Conservation (phyloP, 1,140 invertebrate species). For the Drosophila suzukii region DNA sequence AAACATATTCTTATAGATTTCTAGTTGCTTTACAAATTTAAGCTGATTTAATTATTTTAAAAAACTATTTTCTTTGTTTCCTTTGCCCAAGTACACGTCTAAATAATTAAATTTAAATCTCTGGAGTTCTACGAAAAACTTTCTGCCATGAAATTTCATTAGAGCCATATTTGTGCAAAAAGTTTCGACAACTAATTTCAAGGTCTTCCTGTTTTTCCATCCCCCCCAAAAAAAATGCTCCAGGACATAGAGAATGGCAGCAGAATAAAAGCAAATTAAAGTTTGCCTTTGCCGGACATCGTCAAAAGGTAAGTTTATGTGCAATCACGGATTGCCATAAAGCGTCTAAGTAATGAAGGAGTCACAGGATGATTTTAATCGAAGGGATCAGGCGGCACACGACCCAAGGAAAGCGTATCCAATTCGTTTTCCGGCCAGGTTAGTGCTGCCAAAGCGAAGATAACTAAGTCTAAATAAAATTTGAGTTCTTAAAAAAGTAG, state of each 20-base stretch:
- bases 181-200: constrained; percentile 28
- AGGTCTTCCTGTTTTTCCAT: constrained; percentile 1
- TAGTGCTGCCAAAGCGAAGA: constrained; percentile 6
- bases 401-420: constrained; percentile 8
- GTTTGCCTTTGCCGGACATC: constrained; percentile 38
- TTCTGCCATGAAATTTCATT: background rate
- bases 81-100: background rate
- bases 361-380: constrained; percentile 42
- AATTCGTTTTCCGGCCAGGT: constrained; percentile 1
- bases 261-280: constrained; percentile 44
- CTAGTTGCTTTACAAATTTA: too few relatives aligned
- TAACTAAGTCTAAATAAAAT: background rate
- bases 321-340: constrained; percentile 42
- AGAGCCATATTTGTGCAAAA: background rate
- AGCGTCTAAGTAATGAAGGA: constrained; percentile 49
- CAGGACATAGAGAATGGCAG: background rate
- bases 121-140: background rate
- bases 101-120: constrained; percentile 10
- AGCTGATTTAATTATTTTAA: too few relatives aligned
- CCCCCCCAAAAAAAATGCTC: background rate
- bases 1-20: too few relatives aligned
- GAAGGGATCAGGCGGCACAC: constrained; percentile 41
- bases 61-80: too few relatives aligned
- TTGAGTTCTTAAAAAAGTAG: background rate
- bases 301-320: constrained; percentile 56